Conservation (phyloP, 1,140 invertebrate genomes). For the Daktulosphaira vitifoliae region DNA sequence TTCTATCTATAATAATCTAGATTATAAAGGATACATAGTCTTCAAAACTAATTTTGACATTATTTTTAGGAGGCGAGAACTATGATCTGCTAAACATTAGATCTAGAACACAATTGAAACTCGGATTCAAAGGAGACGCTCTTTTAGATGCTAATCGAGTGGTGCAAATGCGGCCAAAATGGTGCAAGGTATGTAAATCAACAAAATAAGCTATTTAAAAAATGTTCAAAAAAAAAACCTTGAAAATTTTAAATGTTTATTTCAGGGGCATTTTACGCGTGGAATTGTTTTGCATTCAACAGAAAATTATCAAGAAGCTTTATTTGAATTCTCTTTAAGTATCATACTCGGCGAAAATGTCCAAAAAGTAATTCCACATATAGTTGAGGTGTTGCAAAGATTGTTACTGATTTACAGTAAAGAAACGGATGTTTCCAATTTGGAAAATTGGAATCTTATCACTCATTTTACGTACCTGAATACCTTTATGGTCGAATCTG, state of each 20-base stretch:
- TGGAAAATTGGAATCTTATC: background rate
- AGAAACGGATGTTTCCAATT: background rate
- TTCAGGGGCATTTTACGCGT: constrained; percentile 58
- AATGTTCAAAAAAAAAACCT: too few relatives aligned
- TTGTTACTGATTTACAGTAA: background rate
- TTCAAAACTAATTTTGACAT: background rate
- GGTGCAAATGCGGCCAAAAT: constrained; percentile 56
- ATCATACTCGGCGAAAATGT: constrained; percentile 48
- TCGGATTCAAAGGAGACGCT: constrained; percentile 57
- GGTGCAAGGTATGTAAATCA: constrained; percentile 57
- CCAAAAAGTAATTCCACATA: constrained; percentile 2
- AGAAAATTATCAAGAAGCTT: constrained; percentile 58
- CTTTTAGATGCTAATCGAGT: constrained; percentile 60
- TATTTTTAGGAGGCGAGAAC: constrained; percentile 56
- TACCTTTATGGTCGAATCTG: background rate
- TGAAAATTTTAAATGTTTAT: too few relatives aligned
- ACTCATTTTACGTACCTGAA: constrained; percentile 10
- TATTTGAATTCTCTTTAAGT: constrained; percentile 55
- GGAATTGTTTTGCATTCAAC: constrained; percentile 54
- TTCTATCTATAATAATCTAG: too few relatives aligned
- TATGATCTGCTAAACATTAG: constrained; percentile 60
- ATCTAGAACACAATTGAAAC: constrained; percentile 54
- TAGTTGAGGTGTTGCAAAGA: constrained; percentile 8
- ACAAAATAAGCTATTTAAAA: too few relatives aligned
- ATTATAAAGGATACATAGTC: too few relatives aligned